Conservation (phyloP, 2,113 vertebrate genomes). For the Mesitornis unicolor region DNA sequence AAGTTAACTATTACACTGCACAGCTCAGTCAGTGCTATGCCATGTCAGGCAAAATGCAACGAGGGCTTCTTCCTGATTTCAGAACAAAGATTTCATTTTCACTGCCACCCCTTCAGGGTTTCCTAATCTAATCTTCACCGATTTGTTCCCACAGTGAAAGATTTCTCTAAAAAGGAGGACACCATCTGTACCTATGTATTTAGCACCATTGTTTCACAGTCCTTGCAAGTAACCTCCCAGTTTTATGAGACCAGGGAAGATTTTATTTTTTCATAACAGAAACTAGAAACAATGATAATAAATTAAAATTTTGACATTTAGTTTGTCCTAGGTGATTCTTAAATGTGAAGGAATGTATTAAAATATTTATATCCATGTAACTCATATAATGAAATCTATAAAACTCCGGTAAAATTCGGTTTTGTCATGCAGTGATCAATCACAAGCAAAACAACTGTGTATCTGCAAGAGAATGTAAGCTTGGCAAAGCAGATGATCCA, state of each 20-base stretch:
- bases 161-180: neutral
- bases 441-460: neutral
- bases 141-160: neutral
- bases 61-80: neutral
- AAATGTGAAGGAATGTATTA: rapidly evolving
- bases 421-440: neutral
- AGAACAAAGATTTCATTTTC: neutral
- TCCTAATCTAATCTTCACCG: neutral
- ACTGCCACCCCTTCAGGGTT: neutral
- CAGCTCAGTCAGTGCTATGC: neutral
- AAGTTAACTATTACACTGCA: neutral
- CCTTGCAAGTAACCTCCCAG: neutral
- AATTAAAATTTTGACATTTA: neutral
- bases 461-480: neutral
- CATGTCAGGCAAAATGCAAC: rapidly evolving
- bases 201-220: neutral
- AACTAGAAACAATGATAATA: too few species aligned
- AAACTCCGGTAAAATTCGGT: neutral
- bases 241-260: neutral
- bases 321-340: neutral
- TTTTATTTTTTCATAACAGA: neutral
- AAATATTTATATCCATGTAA: neutral
- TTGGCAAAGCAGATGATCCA: neutral
- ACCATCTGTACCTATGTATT: neutral
- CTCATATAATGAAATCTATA: neutral